Evolutionary conservation across 2,113 vertebrate species (phyloP).

Genomic region (Lontra canadensis): DNA sequence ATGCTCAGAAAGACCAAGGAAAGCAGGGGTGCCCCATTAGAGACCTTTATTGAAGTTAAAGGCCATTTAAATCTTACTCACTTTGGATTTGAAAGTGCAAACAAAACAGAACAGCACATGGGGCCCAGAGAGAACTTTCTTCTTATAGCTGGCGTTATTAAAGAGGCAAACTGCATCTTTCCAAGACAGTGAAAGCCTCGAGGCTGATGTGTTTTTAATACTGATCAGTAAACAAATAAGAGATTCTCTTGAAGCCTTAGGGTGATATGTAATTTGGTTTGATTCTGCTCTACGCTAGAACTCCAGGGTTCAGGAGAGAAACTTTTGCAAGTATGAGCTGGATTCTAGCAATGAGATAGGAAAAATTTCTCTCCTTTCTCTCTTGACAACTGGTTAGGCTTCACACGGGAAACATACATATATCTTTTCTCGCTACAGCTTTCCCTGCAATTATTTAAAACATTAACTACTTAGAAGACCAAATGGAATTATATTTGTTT

Average conservation of each 20-base stretch:
- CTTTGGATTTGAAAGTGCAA: background rate
- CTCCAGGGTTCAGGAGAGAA: background rate
- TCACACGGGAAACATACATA: background rate
- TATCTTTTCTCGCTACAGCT: background rate
- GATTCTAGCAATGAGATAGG: background rate
- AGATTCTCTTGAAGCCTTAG: background rate
- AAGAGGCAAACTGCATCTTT: background rate
- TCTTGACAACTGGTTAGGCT: background rate
- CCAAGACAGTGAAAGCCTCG: background rate
- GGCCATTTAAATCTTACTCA: background rate
- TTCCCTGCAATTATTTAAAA: slow-evolving; percentile 22
- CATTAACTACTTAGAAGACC: background rate
- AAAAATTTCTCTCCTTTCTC: background rate
- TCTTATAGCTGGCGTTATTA: background rate
- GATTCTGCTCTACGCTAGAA: background rate
- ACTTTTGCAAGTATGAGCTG: background rate
- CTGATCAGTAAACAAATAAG: slow-evolving; percentile 33
- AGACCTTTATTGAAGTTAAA: background rate
- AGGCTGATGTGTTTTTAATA: background rate
- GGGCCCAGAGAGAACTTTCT: background rate
- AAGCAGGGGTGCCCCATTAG: background rate
- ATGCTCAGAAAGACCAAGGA: background rate
- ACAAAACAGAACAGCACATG: background rate
- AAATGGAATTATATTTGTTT: slow-evolving; percentile 52
- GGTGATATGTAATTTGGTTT: background rate